These are phyloP conservation scores for Thrips palmi DNA, from an alignment of 1,140 invertebrate genomes.

Conservation along the genomic window DNA sequence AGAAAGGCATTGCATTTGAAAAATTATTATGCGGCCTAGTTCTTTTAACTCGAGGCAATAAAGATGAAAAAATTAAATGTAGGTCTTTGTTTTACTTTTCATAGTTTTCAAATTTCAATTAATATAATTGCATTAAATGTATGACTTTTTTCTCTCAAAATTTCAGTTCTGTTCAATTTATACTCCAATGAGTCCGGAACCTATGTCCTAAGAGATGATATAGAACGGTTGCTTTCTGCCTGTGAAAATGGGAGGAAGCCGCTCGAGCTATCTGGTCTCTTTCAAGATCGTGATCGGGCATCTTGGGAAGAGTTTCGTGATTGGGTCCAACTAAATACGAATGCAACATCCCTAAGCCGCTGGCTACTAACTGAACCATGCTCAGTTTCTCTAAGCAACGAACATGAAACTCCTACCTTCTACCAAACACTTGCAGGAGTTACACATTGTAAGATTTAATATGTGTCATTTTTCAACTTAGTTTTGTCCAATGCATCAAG, in stretches of 20 bases:
- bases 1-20: slow-evolving; percentile 61
- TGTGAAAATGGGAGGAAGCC: slow-evolving; percentile 24
- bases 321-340: slow-evolving; percentile 42
- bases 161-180: slow-evolving; percentile 64
- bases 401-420: slow-evolving; percentile 74
- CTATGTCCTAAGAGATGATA: slow-evolving; percentile 56
- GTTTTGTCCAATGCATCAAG: not conserved
- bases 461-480: slow-evolving; percentile 11
- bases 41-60: slow-evolving; percentile 58
- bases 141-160: slow-evolving; percentile 15
- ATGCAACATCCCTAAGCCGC: slow-evolving; percentile 57
- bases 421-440: slow-evolving; percentile 82
- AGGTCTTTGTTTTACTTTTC: slow-evolving; percentile 20
- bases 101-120: slow-evolving; percentile 5
- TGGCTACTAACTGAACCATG: slow-evolving; percentile 57
- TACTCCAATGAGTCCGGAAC: slow-evolving; percentile 62
- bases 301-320: slow-evolving; percentile 52
- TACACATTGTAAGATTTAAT: slow-evolving; percentile 70
- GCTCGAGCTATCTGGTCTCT: slow-evolving; percentile 8
- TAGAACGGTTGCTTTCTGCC: slow-evolving; percentile 42
- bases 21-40: slow-evolving; percentile 69
- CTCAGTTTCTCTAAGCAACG: slow-evolving; percentile 47
- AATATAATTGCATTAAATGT: slow-evolving; percentile 8
- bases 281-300: slow-evolving; percentile 28
- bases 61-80: slow-evolving; percentile 74